Evolutionary conservation across 2,797 vertebrate genomes (phyloP).

Genomic region (Serranus cabrilla): DNA sequence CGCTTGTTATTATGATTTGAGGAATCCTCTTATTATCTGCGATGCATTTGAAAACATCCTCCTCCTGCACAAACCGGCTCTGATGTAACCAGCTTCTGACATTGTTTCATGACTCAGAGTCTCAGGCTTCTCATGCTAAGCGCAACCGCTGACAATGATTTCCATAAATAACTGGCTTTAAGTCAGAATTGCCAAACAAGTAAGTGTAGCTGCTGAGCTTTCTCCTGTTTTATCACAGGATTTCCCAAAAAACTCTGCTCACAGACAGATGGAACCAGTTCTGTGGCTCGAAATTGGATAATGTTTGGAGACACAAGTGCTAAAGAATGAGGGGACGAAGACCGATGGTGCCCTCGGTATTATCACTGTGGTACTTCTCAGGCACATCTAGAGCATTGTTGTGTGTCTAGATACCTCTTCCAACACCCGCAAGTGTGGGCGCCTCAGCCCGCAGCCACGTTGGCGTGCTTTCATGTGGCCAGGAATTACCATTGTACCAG

Average conservation of each 20-base stretch:
- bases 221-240: slow-evolving; percentile 24
- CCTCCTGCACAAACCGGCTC: slow-evolving; percentile 26
- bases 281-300: slow-evolving; percentile 40
- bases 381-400: slow-evolving; percentile 35
- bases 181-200: slow-evolving; percentile 41
- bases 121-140: slow-evolving; percentile 38
- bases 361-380: slow-evolving; percentile 50
- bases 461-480: slow-evolving; percentile 70
- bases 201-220: slow-evolving; percentile 12
- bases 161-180: slow-evolving; percentile 49
- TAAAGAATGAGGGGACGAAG: slow-evolving; percentile 29
- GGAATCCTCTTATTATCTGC: slow-evolving; percentile 53
- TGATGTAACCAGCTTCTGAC: slow-evolving; percentile 55
- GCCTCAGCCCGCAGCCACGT: slow-evolving; percentile 45
- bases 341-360: slow-evolving; percentile 34
- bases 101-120: slow-evolving; percentile 53
- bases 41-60: slow-evolving; percentile 36
- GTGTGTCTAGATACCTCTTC: slow-evolving; percentile 43
- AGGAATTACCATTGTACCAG: slow-evolving; percentile 41
- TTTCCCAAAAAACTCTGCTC: slow-evolving; percentile 14
- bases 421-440: slow-evolving; percentile 46
- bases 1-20: slow-evolving; percentile 47
- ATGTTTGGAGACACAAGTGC: slow-evolving; percentile 22
- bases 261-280: slow-evolving; percentile 38
- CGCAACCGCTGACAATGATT: slow-evolving; percentile 21